Base-by-base conservation (phyloP, 2,797 vertebrate genomes). In the Silurus aristotelis region DNA sequence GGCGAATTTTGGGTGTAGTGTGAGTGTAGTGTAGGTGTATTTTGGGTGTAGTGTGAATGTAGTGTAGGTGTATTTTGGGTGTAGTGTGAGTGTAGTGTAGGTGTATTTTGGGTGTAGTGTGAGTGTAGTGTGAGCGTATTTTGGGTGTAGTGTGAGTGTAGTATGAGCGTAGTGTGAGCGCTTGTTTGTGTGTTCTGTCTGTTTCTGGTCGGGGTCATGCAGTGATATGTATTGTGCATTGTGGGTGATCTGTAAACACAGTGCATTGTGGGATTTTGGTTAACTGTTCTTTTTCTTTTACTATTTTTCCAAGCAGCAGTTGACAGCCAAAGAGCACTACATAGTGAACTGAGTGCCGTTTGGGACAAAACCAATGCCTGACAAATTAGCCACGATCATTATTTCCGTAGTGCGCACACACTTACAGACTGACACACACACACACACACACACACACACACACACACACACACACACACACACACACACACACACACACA, bases 371-470 rank as follows among this genome's bases (percentile, higher is more conserved):
- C 79, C 64, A 66, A 25, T 38, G 43, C n/a, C 52, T 46, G 52
- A 61, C 73, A 43, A 48, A 84, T 68, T 78, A 78, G 31, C 83
- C 73, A 58, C 73, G 27, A 31, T 76, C 52, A 27, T 80, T 80
- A 66, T 1, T 60, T 56, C 63, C 12, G 15, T 55, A 22, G 43
- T 19, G 19, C 56, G 46, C 25, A 55, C 38, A 75, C 60, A 25
- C 77, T 22, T 46, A 75, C 70, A 46, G 27, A n/a, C 48, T n/a
- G n/a, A 71, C 61, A 72, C 77, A 60, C 55, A 56, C 52, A 46
- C 70, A 64, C 68, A 71, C 56, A 17, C 27, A 58, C 76, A 58
- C 20, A 43, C 64, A 71, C 83, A 1, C 20, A 46, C 68, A n/a
- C 48, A 71, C 61, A 72, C 77, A 60, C 55, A 56, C 52, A 46